Conservation (phyloP, 2,888 invertebrate species). For the Mesochorus sp. region DNA sequence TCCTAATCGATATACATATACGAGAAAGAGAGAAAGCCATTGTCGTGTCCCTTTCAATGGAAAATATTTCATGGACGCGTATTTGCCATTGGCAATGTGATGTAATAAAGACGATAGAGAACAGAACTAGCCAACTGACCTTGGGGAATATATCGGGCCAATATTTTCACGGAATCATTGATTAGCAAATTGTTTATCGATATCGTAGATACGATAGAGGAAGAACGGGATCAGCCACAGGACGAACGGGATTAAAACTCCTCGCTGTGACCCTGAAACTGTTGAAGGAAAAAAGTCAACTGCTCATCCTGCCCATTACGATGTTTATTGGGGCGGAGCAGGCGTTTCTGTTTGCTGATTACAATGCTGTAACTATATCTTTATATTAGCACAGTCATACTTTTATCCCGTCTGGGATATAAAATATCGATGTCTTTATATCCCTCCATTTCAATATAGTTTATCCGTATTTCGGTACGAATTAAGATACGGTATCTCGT, state of each 20-base stretch:
- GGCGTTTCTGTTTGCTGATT: conserved; percentile 94
- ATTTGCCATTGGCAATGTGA: no score
- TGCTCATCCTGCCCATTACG: conserved; percentile 94
- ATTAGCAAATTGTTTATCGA: no score
- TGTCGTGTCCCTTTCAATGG: neutral
- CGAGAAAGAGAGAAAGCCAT: neutral
- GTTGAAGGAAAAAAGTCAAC: conserved; percentile 89
- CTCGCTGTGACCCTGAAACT: conserved; percentile 91
- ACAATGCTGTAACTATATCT: conserved; percentile 86
- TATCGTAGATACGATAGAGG: conserved; percentile 85
- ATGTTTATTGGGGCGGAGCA: conserved; percentile 97
- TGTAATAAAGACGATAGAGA: conserved; percentile 10
- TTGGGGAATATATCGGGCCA: neutral
- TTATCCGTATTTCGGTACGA: no score
- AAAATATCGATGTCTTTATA: neutral
- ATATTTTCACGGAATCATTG: neutral
- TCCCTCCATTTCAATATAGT: conserved; percentile 3
- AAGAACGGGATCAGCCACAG: conserved; percentile 85
- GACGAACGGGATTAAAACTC: conserved; percentile 86
- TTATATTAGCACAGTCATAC: neutral
- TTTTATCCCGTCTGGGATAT: neutral
- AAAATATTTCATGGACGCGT: no score
- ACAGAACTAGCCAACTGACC: no score
- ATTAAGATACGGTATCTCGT: no score
- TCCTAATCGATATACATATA: neutral